These are phyloP conservation scores for Ganaspis brasiliensis DNA, from an alignment of 2,888 invertebrate species.

Conservation along the genomic window DNA sequence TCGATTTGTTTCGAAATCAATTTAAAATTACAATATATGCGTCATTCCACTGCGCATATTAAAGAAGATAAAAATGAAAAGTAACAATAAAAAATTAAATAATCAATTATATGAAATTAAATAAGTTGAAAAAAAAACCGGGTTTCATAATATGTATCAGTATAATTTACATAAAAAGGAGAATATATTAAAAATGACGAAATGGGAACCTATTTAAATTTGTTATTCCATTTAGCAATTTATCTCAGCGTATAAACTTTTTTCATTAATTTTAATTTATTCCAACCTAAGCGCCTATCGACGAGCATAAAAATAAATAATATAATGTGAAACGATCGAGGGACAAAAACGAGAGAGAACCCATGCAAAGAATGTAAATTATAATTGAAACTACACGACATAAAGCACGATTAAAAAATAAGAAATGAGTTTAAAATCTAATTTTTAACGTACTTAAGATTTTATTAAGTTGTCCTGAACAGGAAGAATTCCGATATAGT, in stretches of 20 bases:
- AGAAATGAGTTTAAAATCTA: constrained; percentile 11
- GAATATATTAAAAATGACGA: too few species aligned
- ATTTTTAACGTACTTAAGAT: constrained; percentile 4
- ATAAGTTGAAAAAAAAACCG: too few species aligned
- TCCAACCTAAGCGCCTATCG: neutral
- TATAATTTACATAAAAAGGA: neutral
- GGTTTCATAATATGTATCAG: neutral
- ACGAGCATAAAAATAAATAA: constrained; percentile 1
- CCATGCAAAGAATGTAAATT: constrained; percentile 13
- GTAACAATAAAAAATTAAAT: too few species aligned
- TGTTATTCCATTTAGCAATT: neutral
- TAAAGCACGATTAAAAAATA: constrained; percentile 18
- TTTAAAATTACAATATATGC: too few species aligned
- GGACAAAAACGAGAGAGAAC: neutral
- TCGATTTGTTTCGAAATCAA: too few species aligned
- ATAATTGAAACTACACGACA: constrained; percentile 16
- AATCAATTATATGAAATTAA: too few species aligned
- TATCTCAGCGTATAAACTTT: neutral
- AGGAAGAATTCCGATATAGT: constrained; percentile 14
- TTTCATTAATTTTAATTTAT: neutral
- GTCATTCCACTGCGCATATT: too few species aligned
- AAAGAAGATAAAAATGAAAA: too few species aligned
- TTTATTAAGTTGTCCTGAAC: constrained; percentile 19
- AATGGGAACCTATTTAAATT: too few species aligned
- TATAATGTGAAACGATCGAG: neutral